A percentile compares a stretch with the other conserved stretches of the same genome.
These are phyloP conservation scores for Isaurus tuberculatus DNA, from an alignment of 92 coral and sea anemone genomes.

Conservation along the genomic window DNA sequence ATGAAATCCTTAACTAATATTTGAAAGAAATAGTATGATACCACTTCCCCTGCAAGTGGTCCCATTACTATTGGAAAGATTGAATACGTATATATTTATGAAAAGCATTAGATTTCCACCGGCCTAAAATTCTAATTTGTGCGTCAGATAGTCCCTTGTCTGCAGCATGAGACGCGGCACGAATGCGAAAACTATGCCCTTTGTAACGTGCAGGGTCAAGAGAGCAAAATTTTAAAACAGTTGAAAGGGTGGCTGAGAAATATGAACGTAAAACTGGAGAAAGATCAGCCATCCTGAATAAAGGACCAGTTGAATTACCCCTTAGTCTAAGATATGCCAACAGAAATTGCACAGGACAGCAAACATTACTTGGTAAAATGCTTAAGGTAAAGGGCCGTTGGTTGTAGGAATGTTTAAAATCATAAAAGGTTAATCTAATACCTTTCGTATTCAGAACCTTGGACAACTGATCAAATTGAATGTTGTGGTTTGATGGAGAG, in stretches of 20 bases:
- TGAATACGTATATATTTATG: constrained; percentile 9
- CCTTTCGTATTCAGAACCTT: not conserved
- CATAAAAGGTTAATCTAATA: constrained; percentile 15
- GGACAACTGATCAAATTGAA: not conserved
- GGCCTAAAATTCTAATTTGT: not conserved
- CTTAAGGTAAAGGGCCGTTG: constrained; percentile 52
- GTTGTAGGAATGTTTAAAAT: constrained; percentile 58
- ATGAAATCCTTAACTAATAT: not conserved
- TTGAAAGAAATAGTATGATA: not conserved
- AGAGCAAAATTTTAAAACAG: constrained; percentile 6
- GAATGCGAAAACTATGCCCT: not conserved
- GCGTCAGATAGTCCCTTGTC: constrained; percentile 9
- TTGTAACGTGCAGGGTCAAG: not conserved
- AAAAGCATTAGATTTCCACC: constrained; percentile 1
- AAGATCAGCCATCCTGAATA: not conserved
- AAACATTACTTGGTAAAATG: not conserved
- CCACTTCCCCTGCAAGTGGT: constrained; percentile 9
- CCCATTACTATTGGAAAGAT: not conserved
- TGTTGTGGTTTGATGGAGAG: constrained; percentile 6
- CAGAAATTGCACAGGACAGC: constrained; percentile 12
- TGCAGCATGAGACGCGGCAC: constrained; percentile 2
- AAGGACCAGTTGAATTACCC: constrained; percentile 1
- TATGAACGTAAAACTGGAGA: constrained; percentile 11
- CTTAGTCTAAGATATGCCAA: not conserved
- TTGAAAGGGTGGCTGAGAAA: not conserved